Evolutionary conservation across 1,140 invertebrate species (phyloP), one percentile per base, ranked within the genome.

Genomic region (Teleogryllus occipitalis): DNA sequence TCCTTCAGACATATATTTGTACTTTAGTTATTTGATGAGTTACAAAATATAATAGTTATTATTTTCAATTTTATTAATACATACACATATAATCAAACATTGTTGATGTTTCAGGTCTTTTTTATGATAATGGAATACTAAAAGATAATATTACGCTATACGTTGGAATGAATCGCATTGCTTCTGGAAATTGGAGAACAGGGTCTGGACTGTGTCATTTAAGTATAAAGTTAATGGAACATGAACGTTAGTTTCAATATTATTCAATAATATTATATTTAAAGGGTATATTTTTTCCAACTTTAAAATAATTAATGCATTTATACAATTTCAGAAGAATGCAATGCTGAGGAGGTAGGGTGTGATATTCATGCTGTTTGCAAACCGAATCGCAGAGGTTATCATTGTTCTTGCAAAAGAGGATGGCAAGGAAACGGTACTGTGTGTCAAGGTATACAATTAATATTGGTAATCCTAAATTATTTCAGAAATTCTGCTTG

Each of bases 381-480:
- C 47, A 79, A 72, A 73, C 78, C 77, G 0, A 74, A 78, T 21
- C 21, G 80, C 8, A 75, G 39, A 7, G 39, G 22, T 75, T 76
- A 80, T 47, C 78, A 47, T 21, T 81, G 80, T 47, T 74, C 54
- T 7, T 81, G 80, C 27, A 79, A 77, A 48, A 79, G 39, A 46
- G 80, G 80, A 22, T 81, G 80, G 80, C 39, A 81, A 75, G 80
- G 80, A 47, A 73, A 81, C 47, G 80, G 80, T n/a, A 79, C 14
- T 47, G 27, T 12, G 7, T 81, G 80, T 22, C 14, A 39, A 54
- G 80, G 80, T 81, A 47, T 79, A 21, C 18, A 65, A 65, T 39
- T 39, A 39, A 39, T 39, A 39, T 39, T 39, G 27, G 27, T 39
- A 39, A 39, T 39, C 27, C 27, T 39, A 39, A 39, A 39, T 2